Evolutionary conservation across 2,113 vertebrate genomes (phyloP), one percentile per base, ranked within the genome.

Genomic region (Callionymus lyra): DNA sequence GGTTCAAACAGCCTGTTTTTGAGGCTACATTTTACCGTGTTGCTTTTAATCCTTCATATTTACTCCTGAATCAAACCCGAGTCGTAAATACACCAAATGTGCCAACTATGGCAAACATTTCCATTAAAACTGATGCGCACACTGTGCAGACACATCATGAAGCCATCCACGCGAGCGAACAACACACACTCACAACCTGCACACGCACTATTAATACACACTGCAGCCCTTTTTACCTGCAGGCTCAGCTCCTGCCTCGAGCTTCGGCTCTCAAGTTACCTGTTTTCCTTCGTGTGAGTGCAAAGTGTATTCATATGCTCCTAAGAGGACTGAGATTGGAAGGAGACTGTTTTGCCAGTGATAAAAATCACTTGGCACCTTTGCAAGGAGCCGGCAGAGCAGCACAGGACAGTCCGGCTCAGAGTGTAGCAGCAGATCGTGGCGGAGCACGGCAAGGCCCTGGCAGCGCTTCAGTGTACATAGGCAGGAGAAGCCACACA

Each of bases 331-430:
- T 61, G 82, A 86, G 85, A 89, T 86, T 91, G 88, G 90, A 91
- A 91, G 87, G 85, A 86, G 88, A 86, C 82, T 88, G 87, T 85
- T 90, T 86, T 88, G 84, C 76, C 79, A 81, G 72, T 38, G 71
- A 89, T 90, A 92, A 89, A 84, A 89, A 94, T 91, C 89, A 75
- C 56, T 88, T 89, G 88, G 90, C 89, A 89, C 84, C 76, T 70
- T n/a, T 53, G 59, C 45, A 2, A 84, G 73, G 78, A 88, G 87
- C 83, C 76, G 67, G 61, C 80, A 79, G 77, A 61, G 63, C 75
- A 32, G 62, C 39, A 18, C 53, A 41, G 64, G 35, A 59, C 43
- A 12, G 44, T 21, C 17, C 31, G 8, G 52, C 18, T 27, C 19
- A 46, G 62, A 59, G 48, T 38, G 17, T 42, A 56, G 49, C 19